phyloP scores from a whole-genome alignment of 2,888 invertebrate species.

The Latrodectus elegans region DNA sequence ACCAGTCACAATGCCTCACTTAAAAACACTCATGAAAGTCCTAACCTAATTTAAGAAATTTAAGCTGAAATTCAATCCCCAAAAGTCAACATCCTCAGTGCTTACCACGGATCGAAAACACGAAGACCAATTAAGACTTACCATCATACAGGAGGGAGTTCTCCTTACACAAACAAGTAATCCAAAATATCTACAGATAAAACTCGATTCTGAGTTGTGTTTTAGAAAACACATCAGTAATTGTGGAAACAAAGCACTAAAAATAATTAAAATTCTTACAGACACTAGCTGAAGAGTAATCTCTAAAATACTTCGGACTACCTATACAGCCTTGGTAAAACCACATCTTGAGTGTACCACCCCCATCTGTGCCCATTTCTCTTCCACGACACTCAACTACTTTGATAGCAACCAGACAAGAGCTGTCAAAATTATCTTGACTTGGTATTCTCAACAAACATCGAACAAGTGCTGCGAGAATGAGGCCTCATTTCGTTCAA shows the following conservation, averaged over 20 bases:
- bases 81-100: too few relatives aligned
- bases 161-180: not conserved
- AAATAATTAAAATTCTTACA: constrained; percentile 4
- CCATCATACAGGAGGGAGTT: not conserved
- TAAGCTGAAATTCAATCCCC: too few relatives aligned
- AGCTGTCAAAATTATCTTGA: not conserved
- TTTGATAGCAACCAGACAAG: not conserved
- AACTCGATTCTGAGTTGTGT: constrained; percentile 3
- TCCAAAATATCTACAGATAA: constrained; percentile 7
- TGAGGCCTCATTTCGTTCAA: not conserved
- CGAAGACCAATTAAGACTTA: not conserved
- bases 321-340: not conserved
- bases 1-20: too few relatives aligned
- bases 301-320: constrained; percentile 4
- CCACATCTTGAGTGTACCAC: not conserved
- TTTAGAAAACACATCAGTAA: constrained; percentile 9
- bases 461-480: not conserved
- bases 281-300: not conserved
- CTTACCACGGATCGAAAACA: not conserved
- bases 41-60: too few relatives aligned
- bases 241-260: constrained; percentile 12
- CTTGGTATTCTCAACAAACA: not conserved
- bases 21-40: too few relatives aligned
- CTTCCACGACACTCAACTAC: not conserved
- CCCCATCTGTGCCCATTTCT: not conserved